Conservation (phyloP, 2,113 vertebrate genomes). For the Aspiorhynchus laticeps region DNA sequence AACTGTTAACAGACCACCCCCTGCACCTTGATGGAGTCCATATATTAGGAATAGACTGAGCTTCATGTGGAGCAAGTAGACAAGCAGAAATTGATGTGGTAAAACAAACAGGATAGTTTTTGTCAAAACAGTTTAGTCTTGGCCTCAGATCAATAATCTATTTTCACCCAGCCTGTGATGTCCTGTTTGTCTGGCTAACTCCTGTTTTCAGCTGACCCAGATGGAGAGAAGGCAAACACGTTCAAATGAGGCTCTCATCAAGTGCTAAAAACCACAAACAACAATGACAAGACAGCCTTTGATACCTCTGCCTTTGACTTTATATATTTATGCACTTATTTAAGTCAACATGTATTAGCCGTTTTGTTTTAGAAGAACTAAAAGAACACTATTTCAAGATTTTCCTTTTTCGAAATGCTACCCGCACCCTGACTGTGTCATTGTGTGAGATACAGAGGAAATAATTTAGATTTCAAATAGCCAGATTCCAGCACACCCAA, state of each 20-base stretch:
- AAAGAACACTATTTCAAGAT: neutral
- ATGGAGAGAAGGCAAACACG: slow-evolving; percentile 48
- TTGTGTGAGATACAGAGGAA: neutral
- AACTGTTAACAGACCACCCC: neutral
- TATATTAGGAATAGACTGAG: slow-evolving; percentile 5
- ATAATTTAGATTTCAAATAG: slow-evolving; percentile 25
- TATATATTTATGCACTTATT: slow-evolving; percentile 39
- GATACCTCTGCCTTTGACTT: slow-evolving; percentile 4
- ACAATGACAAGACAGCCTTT: slow-evolving; percentile 33
- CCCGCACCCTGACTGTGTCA: neutral
- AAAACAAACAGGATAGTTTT: slow-evolving; percentile 46
- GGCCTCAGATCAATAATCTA: slow-evolving; percentile 55
- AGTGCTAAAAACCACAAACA: neutral
- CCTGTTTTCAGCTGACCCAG: slow-evolving; percentile 42
- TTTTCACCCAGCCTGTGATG: slow-evolving; percentile 45
- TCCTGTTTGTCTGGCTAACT: slow-evolving; percentile 31
- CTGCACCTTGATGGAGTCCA: neutral
- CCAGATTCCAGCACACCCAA: neutral
- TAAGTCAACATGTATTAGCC: slow-evolving; percentile 17
- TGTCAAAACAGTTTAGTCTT: slow-evolving; percentile 50
- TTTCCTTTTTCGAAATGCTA: neutral
- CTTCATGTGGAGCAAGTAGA: neutral
- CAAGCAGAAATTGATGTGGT: slow-evolving; percentile 33
- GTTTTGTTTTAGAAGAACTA: slow-evolving; percentile 10
- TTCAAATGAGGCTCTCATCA: slow-evolving; percentile 49